Evolutionary conservation across 2,888 invertebrate genomes (phyloP), one percentile per base, ranked within the genome.

Genomic region (Apocheima hispidaria): DNA sequence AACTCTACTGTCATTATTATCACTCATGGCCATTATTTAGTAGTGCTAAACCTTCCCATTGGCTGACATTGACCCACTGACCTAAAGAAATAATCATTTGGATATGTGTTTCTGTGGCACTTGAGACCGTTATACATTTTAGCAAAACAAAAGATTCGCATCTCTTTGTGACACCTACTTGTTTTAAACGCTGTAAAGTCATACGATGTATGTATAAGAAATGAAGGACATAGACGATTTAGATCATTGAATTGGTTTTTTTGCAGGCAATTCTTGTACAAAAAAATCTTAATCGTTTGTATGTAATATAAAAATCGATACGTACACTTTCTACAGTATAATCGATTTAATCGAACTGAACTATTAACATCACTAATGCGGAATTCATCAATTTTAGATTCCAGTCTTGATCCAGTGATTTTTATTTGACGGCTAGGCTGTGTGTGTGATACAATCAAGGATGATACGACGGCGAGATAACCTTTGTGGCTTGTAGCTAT

Each of bases 41-140:
- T 50, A 51, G 38, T 50, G 38, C 18, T 48, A 58, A 62, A 43
- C 36, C 43, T 30, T 53, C 9, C 33, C 20, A 54, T 54, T 54
- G 40, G 43, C 43, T 58, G 58, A 44, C 58, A 58, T 63, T 63
- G 58, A 58, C 58, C 58, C 14, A 63, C 57, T 63, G 51, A 58
- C 49, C 63, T 49, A 49, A 16, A 56, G 46, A 58, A 58, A 38
- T 33, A 36, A 41, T 51, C 46, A 52, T 40, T 51, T 36, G 46
- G 51, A 12, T 56, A 40, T 52, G 35, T n/a, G 55, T 46, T 52
- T 60, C 49, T 59, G 20, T 53, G 26, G 23, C 7, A 20, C 38
- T 54, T 18, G 35, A 23, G 28, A 61, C 57, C 56, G 55, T 61
- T 56, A 61, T 26, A 56, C 35, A 41, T 51, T 35, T 52, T 43